Percentiles rank a stretch among this genome's conserved stretches.
Evolutionary conservation across 1,140 invertebrate species (phyloP).

Genomic region (Zaprionus camerounensis): DNA sequence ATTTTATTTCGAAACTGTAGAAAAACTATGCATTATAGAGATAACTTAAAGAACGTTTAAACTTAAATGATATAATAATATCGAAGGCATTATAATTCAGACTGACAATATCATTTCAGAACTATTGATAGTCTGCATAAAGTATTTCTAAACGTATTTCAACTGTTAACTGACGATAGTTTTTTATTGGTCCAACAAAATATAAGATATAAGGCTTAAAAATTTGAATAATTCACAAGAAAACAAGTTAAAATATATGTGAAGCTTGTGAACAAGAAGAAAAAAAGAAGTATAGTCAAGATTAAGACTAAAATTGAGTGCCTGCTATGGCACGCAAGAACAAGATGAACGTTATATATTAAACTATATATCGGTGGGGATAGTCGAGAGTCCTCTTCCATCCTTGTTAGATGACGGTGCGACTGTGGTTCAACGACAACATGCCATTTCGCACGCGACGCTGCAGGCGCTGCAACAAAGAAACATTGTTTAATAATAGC

Average conservation of each 20-base stretch:
- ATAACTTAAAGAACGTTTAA: too few relatives aligned
- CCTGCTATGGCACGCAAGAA: neutral
- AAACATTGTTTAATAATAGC: neutral
- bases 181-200: slow-evolving; percentile 25
- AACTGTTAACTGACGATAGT: neutral
- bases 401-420: slow-evolving; percentile 67
- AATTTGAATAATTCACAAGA: neutral
- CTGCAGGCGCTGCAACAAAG: slow-evolving; percentile 67
- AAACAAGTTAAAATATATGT: neutral
- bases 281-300: neutral
- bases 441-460: slow-evolving; percentile 70
- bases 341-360: neutral
- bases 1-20: too few relatives aligned
- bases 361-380: neutral
- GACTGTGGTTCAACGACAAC: slow-evolving; percentile 75
- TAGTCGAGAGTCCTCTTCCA: neutral
- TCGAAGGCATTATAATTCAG: too few relatives aligned
- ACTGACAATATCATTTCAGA: neutral
- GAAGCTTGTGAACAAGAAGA: neutral
- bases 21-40: too few relatives aligned
- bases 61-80: too few relatives aligned
- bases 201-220: slow-evolving; percentile 21
- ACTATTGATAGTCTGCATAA: neutral
- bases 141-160: neutral
- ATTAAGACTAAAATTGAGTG: neutral